phyloP scores from a whole-genome alignment of 2,797 vertebrate species.

The Mastacembelus armatus region DNA sequence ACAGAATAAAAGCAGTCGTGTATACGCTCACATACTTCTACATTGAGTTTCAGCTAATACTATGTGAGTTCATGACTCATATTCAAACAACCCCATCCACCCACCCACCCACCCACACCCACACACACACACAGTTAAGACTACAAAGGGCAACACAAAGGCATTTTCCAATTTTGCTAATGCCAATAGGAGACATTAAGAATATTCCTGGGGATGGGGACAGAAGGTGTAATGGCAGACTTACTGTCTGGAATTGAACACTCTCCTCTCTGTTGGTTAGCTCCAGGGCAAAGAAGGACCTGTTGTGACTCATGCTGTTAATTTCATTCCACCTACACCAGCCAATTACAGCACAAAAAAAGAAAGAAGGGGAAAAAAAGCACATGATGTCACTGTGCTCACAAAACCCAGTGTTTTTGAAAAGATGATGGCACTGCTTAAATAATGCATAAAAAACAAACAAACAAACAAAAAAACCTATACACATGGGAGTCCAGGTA shows the following conservation, averaged over 20 bases:
- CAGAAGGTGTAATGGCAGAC: constrained; percentile 64
- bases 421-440: constrained; percentile 19
- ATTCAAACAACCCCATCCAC: constrained; percentile 11
- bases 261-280: constrained; percentile 96
- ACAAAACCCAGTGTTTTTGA: constrained; percentile 33
- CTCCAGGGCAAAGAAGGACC: constrained; percentile 96
- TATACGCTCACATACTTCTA: constrained; percentile 25
- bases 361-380: constrained; percentile 23
- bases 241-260: constrained; percentile 98
- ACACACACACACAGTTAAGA: constrained; percentile 48
- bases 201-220: constrained; percentile 12
- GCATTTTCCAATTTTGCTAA: constrained; percentile 46
- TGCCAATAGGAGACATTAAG: constrained; percentile 54
- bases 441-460: constrained; percentile 23
- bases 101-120: not conserved
- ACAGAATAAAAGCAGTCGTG: constrained; percentile 17
- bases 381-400: constrained; percentile 60
- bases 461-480: no score
- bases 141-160: constrained; percentile 7
- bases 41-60: constrained; percentile 28
- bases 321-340: constrained; percentile 96
- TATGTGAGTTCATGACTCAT: constrained; percentile 42
- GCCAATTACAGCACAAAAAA: constrained; percentile 61
- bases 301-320: constrained; percentile 98
- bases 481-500: constrained; percentile 11